Conservation (phyloP, 2,797 vertebrate genomes). For the Helicolenus hilgendorfi region DNA sequence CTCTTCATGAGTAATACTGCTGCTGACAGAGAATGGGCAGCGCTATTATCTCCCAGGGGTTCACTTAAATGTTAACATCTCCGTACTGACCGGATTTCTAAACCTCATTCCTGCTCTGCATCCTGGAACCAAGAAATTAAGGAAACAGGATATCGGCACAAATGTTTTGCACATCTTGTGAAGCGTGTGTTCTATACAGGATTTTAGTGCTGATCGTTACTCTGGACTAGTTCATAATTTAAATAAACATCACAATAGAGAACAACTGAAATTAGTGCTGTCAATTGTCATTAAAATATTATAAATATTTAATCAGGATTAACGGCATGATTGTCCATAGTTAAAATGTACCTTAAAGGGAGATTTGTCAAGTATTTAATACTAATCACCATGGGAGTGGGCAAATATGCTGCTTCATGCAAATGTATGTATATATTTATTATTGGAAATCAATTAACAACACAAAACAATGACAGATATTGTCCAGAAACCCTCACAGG, state of each 20-base stretch:
- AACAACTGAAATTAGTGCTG: background rate
- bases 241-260: background rate
- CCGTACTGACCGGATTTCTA: conserved; percentile 17
- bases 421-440: too few relatives aligned
- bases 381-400: too few relatives aligned
- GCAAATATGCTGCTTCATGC: too few relatives aligned
- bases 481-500: too few relatives aligned
- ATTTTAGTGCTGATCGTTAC: background rate
- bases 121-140: background rate
- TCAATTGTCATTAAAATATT: too few relatives aligned
- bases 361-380: too few relatives aligned
- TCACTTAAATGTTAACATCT: conserved; percentile 57
- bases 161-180: background rate
- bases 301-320: too few relatives aligned
- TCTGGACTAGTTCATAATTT: background rate
- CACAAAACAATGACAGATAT: too few relatives aligned
- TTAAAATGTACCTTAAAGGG: too few relatives aligned
- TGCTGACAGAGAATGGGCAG: conserved; percentile 18
- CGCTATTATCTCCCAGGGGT: conserved; percentile 22
- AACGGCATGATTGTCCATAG: too few relatives aligned
- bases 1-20: conserved; percentile 40
- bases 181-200: background rate
- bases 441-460: too few relatives aligned
- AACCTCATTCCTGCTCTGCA: conserved; percentile 25
- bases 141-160: background rate